Base-by-base conservation (phyloP, 2,888 invertebrate species). In the Silvanus unidentatus region DNA sequence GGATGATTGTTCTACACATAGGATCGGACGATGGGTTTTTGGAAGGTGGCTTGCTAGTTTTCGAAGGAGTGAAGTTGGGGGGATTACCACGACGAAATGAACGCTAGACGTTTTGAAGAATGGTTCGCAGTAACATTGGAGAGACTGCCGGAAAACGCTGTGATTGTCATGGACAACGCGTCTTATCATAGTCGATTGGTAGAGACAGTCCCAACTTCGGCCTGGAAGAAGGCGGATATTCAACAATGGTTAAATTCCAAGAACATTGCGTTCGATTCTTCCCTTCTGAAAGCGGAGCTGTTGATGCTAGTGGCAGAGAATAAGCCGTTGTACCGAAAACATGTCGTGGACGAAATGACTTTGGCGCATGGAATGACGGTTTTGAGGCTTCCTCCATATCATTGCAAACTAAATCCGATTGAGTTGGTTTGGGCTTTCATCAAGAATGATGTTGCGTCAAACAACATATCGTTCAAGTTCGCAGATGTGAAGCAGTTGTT, bases 401-500 rank as follows among this genome's bases (percentile, higher is more conserved):
- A 64, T 38, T 60, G 60, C 40, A 61, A 65, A 44, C 48, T 65
- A 8, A 65, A 64, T 45, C 63, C 62, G 3, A 60, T 64, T 22
- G 61, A 64, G 48, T 47, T 57, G 28, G 55, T 64, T 15, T 59
- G 59, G 50, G 60, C 48, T 1, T 43, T 54, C 15, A 36, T 48
- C 1, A 55, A 58, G 45, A 44, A 47, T 38, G 38, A 43, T 12
- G 53, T 55, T 10, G 49, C 48, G 6, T 16, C 34, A 22, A 42
- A 53, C 22, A 54, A 53, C 14, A 39, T 16, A 1, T 54, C 50
- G n/a, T 53, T 51, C 39, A 55, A 54, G 43, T 42, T 57, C n/a
- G 10, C 11, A 16, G 53, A 57, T 28, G 45, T 55, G 2, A 45
- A 48, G 40, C 35, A n/a, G 8, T 22, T 48, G 39, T 53, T 53